Base-by-base conservation (phyloP, 2,797 vertebrate genomes). In the Acanthurus lineatus region DNA sequence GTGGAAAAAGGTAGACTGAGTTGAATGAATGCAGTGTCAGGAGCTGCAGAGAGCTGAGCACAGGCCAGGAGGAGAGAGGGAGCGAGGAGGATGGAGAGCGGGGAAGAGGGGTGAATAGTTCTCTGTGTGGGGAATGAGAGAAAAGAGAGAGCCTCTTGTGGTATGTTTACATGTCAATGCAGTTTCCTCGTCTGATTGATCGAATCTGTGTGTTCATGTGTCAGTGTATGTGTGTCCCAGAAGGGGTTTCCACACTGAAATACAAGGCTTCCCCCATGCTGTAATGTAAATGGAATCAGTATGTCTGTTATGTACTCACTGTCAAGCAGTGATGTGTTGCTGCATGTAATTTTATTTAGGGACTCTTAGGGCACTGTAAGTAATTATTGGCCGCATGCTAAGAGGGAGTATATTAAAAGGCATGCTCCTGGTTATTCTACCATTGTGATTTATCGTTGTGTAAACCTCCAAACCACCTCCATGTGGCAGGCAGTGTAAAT, bases 21-120 rank as follows among this genome's bases (percentile, higher is more conserved):
- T 81, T 94, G 92, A 95, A 95, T 93, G 88, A 71, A 80, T 9
- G 62, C 82, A 91, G 88, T 93, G 93, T 95, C 68, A 51, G 79
- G 54, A 2, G 32, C 48, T 59, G 72, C 70, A 38, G 83, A 56
- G 77, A 80, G 84, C 25, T 0, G 44, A 68, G 79, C 53, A 12
- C 10, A 56, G 74, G 77, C 60, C 79, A 88, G 90, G 83, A 88
- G 90, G 80, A 87, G 81, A 44, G 77, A 82, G 66, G 76, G 76
- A 81, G 77, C 28, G 35, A 75, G 81, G 83, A 77, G 81, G 85
- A 82, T 77, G 81, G 84, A 76, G 80, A 73, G 57, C 7, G 1
- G 67, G 59, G 60, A 40, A 72, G 72, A 71, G 60, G 76, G 76
- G 65, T 88, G 84, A 93, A 94, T 93, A 86, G 85, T 79, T 81